Evolutionary conservation across 2,113 vertebrate species (phyloP).

Genomic region (Elephas maximus): DNA sequence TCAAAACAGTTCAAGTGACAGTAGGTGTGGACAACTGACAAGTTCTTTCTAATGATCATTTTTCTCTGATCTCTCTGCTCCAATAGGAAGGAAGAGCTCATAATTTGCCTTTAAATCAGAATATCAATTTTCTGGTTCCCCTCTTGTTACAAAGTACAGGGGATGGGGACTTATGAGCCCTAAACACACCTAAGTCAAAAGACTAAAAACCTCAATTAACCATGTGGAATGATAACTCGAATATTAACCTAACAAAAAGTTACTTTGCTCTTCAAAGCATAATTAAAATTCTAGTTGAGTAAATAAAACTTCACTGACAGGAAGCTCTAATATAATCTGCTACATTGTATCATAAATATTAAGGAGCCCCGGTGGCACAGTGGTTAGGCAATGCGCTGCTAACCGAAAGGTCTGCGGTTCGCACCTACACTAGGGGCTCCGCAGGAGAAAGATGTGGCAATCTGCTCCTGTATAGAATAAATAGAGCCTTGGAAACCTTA

Average conservation of each 20-base stretch:
- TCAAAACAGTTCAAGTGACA: constrained; percentile 10
- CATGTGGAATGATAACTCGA: background rate
- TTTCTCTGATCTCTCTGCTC: background rate
- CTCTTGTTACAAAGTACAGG: constrained; percentile 25
- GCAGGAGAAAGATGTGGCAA: too few relatives aligned
- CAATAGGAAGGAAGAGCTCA: constrained; percentile 1
- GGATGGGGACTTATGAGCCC: background rate
- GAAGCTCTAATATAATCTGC: background rate
- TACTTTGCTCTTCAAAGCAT: constrained; percentile 39
- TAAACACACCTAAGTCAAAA: background rate
- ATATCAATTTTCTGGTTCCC: background rate
- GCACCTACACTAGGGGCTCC: too few relatives aligned
- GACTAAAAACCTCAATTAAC: background rate
- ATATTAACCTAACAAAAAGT: constrained; percentile 41
- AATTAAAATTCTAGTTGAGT: constrained; percentile 32
- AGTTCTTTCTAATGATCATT: background rate
- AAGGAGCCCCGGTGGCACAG: background rate
- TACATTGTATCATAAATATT: background rate
- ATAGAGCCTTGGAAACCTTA: too few relatives aligned
- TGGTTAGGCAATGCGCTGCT: too few relatives aligned
- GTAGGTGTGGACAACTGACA: background rate
- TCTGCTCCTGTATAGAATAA: too few relatives aligned
- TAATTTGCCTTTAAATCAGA: constrained; percentile 36
- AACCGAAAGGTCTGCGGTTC: too few relatives aligned
- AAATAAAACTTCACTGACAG: background rate